phyloP scores from a whole-genome alignment of 2,888 invertebrate species.

The Polylopha cassiicola region DNA sequence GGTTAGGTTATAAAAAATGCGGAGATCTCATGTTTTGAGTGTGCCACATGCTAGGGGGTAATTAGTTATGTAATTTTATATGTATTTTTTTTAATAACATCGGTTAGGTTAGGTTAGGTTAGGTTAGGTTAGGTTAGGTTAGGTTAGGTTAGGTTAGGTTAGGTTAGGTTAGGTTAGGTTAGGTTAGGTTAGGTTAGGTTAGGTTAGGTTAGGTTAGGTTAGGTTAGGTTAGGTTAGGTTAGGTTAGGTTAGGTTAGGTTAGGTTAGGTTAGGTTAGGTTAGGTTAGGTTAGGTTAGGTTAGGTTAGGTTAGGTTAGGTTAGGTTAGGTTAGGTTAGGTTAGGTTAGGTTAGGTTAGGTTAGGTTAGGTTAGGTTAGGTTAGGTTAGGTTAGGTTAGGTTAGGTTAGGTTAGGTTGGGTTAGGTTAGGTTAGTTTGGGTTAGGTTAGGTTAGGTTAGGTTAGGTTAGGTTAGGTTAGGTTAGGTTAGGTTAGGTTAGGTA shows the following conservation, averaged over 20 bases:
- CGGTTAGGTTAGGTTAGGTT: slow-evolving; percentile 12
- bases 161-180: slow-evolving; percentile 16
- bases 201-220: slow-evolving; percentile 16
- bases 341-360: slow-evolving; percentile 4
- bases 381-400: slow-evolving; percentile 6
- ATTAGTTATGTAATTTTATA: too few relatives aligned
- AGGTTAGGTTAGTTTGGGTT: slow-evolving; percentile 6
- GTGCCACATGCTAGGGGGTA: too few relatives aligned
- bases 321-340: slow-evolving; percentile 1
- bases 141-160: slow-evolving; percentile 16
- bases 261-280: slow-evolving; percentile 2
- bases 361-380: slow-evolving; percentile 1
- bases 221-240: slow-evolving; percentile 15
- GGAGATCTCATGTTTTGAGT: too few relatives aligned
- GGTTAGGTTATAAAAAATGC: too few relatives aligned
- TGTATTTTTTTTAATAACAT: not conserved
- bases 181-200: slow-evolving; percentile 16
- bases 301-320: slow-evolving; percentile 3
- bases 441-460: slow-evolving; percentile 12
- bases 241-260: slow-evolving; percentile 3
- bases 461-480: slow-evolving; percentile 21
- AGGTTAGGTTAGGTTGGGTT: slow-evolving; percentile 3
- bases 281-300: slow-evolving; percentile 3
- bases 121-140: slow-evolving; percentile 13
- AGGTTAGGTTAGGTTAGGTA: slow-evolving; percentile 2